A percentile compares a stretch with the other conserved stretches of the same genome.
Evolutionary conservation across 2,113 vertebrate genomes (phyloP).

Genomic region (Alligator mississippiensis): DNA sequence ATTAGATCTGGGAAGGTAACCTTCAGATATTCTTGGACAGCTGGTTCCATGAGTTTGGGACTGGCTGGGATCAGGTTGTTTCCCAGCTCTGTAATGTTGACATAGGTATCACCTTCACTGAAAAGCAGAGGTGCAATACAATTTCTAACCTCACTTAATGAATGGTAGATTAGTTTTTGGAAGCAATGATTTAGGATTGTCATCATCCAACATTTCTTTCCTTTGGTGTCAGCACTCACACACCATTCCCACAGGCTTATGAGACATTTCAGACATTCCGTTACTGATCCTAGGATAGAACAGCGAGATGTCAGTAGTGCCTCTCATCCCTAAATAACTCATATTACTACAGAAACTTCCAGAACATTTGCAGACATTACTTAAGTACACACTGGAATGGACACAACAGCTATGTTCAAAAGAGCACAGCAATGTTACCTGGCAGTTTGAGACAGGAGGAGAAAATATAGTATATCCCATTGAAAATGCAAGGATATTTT

Average conservation of each 20-base stretch:
- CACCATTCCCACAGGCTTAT: not conserved
- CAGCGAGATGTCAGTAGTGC: not conserved
- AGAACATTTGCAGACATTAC: not conserved
- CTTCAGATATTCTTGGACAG: not conserved
- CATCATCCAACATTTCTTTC: not conserved
- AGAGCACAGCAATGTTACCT: not conserved
- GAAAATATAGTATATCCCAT: not conserved
- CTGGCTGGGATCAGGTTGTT: not conserved
- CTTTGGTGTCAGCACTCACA: not conserved
- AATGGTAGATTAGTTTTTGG: conserved; percentile 23
- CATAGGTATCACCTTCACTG: not conserved
- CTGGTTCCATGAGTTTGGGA: not conserved
- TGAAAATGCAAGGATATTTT: not conserved
- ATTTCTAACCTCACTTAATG: not conserved
- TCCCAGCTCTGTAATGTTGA: not conserved
- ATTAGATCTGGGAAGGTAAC: not conserved
- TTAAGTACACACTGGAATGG: not conserved
- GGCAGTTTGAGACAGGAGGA: not conserved
- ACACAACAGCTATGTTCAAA: not conserved
- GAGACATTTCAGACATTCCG: not conserved
- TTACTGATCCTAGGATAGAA: not conserved
- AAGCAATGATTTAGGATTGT: not conserved
- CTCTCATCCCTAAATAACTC: too few species aligned
- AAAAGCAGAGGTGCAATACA: not conserved
- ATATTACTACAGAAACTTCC: not conserved